Evolutionary conservation across 2,797 vertebrate species (phyloP).

Genomic region (Lophotriccus pileatus): DNA sequence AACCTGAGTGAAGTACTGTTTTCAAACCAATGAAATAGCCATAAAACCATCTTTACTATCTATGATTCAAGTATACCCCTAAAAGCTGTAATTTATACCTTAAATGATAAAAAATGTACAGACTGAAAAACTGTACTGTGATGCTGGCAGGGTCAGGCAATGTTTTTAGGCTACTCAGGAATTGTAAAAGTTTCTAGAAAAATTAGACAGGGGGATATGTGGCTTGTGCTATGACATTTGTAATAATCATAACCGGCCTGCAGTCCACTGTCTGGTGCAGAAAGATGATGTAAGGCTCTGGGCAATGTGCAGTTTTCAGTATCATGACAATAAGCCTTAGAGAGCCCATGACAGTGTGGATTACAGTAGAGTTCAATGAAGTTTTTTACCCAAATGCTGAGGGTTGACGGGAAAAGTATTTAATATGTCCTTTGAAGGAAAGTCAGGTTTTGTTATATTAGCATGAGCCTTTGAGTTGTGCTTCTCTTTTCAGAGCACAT

Average conservation of each 20-base stretch:
- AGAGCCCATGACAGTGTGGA: not conserved
- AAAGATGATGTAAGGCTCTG: not conserved
- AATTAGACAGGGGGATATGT: not conserved
- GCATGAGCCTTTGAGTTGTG: not conserved
- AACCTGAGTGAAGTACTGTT: slow-evolving; percentile 1
- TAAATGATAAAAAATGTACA: not conserved
- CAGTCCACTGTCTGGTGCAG: not conserved
- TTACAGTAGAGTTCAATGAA: slow-evolving; percentile 30
- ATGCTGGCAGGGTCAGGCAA: not conserved
- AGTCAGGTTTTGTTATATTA: slow-evolving; percentile 22
- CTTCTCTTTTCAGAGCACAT: not conserved
- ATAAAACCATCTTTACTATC: not conserved
- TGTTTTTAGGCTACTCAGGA: not conserved
- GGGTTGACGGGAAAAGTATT: not conserved
- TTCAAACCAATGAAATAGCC: not conserved
- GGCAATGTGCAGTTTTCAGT: not conserved
- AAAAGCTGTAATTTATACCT: not conserved
- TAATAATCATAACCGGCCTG: not conserved
- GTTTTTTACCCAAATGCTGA: not conserved
- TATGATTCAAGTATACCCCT: not conserved
- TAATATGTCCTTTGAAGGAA: not conserved
- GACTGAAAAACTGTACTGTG: not conserved
- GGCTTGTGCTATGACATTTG: not conserved
- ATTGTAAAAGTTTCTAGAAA: not conserved
- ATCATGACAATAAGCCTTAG: slow-evolving; percentile 4